phyloP scores from a whole-genome alignment of 2,888 invertebrate species.

The Drosophila differens region DNA sequence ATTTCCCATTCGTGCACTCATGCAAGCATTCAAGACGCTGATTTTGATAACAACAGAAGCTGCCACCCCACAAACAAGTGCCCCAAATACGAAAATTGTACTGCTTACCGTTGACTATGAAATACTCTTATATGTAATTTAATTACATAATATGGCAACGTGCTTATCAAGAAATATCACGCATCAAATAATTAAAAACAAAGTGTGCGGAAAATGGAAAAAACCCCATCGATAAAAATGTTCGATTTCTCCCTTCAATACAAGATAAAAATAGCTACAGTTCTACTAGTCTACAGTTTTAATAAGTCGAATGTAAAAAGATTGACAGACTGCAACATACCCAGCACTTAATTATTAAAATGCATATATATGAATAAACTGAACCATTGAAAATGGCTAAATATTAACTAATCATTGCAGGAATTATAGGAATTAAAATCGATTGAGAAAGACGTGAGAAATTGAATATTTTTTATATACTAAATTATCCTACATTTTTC shows the following conservation, averaged over 20 bases:
- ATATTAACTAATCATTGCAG: neutral
- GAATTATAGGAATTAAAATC: neutral
- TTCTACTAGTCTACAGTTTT: too few relatives aligned
- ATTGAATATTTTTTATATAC: neutral
- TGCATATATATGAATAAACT: neutral
- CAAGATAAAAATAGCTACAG: slow-evolving; percentile 1
- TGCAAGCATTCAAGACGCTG: slow-evolving; percentile 47
- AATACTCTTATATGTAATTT: slow-evolving; percentile 44
- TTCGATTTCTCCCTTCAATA: slow-evolving; percentile 22
- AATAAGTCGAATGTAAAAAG: neutral
- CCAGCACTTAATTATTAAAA: neutral
- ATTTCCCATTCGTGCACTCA: slow-evolving; percentile 36
- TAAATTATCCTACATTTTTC: neutral
- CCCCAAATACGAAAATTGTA: slow-evolving; percentile 8
- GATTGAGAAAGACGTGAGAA: neutral
- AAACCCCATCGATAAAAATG: slow-evolving; percentile 30
- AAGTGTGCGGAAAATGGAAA: slow-evolving; percentile 16
- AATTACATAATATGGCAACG: slow-evolving; percentile 44
- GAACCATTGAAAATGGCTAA: neutral
- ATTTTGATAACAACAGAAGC: slow-evolving; percentile 33
- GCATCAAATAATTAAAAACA: slow-evolving; percentile 67
- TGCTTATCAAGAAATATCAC: slow-evolving; percentile 53
- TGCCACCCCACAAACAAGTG: neutral
- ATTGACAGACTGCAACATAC: slow-evolving; percentile 1
- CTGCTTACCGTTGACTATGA: slow-evolving; percentile 38